Conservation (phyloP, 2,888 invertebrate genomes). For the Apantesis nais region DNA sequence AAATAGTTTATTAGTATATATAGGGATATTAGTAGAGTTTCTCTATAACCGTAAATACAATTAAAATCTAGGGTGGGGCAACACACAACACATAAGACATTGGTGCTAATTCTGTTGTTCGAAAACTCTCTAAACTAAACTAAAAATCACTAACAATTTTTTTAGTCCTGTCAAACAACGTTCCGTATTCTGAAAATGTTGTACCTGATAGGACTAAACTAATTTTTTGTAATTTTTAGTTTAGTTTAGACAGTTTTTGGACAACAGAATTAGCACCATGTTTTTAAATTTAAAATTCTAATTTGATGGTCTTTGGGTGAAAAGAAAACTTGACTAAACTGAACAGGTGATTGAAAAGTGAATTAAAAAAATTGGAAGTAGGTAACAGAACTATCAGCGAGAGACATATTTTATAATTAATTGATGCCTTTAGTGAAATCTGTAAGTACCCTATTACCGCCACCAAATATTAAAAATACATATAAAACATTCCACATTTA, state of each 20-base stretch:
- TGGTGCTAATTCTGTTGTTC: no score
- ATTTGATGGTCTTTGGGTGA: neutral
- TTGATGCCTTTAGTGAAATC: neutral
- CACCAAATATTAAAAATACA: neutral
- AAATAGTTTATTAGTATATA: neutral
- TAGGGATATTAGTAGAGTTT: neutral
- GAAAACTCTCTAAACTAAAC: no score
- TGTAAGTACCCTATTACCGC: neutral
- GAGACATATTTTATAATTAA: neutral
- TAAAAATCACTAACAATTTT: no score
- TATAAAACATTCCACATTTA: neutral
- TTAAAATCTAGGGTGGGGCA: no score
- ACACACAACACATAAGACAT: no score
- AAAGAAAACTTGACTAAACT: neutral
- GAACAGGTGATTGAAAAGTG: neutral
- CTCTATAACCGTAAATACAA: no score
- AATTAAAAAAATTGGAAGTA: neutral
- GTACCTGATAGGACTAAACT: no score
- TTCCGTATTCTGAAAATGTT: no score
- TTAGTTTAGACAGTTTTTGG: no score
- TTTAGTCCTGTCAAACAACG: no score
- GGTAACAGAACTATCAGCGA: neutral
- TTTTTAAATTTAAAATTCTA: neutral
- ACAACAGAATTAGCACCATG: no score
- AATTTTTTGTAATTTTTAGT: no score